These are phyloP conservation scores for Slavum lentiscoides DNA, from an alignment of 2,888 invertebrate genomes.

Conservation along the genomic window DNA sequence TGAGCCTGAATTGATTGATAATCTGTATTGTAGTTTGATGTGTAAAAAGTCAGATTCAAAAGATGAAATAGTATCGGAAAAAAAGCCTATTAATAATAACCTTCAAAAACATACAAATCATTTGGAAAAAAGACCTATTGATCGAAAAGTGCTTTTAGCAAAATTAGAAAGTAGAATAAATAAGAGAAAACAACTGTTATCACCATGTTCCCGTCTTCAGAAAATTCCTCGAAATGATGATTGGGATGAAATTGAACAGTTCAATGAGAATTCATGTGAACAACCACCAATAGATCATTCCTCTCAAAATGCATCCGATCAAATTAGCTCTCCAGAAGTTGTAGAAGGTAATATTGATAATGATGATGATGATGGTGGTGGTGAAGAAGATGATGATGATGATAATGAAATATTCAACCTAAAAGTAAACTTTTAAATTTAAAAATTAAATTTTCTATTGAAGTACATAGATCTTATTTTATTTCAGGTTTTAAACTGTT, in stretches of 20 bases:
- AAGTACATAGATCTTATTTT: constrained; percentile 7
- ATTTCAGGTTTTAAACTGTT: constrained; percentile 4
- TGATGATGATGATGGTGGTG: background rate
- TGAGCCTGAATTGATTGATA: constrained; percentile 37
- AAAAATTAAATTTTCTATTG: background rate
- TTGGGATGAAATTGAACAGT: constrained; percentile 7
- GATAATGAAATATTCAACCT: constrained; percentile 10
- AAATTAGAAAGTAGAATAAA: constrained; percentile 38
- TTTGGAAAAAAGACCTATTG: background rate
- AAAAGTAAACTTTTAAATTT: constrained; percentile 17
- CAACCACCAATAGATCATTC: background rate
- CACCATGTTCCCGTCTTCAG: background rate
- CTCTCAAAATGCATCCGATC: background rate
- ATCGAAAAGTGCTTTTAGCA: constrained; percentile 12
- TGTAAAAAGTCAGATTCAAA: constrained; percentile 30
- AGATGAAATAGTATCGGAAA: background rate
- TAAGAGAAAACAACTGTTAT: constrained; percentile 32
- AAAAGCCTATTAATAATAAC: background rate
- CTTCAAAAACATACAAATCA: background rate
- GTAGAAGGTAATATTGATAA: background rate
- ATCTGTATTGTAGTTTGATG: constrained; percentile 29
- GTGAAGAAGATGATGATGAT: background rate
- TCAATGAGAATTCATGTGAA: background rate
- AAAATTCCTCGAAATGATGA: constrained; percentile 8
- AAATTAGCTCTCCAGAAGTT: background rate